These are phyloP conservation scores for Propsilocerus akamusi DNA, from an alignment of 1,140 invertebrate species.

Conservation along the genomic window DNA sequence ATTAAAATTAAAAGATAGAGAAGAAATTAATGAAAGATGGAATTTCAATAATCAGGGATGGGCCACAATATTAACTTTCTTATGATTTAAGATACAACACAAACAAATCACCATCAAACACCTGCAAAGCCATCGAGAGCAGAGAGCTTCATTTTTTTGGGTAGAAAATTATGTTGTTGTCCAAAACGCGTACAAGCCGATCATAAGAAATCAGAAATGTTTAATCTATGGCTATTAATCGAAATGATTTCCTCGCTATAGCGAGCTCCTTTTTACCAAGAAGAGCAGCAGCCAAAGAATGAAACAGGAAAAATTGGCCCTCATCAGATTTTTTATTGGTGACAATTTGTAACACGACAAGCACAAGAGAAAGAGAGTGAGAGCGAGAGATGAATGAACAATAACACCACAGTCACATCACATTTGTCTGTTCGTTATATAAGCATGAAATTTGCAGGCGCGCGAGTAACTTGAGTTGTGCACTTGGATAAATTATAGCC, in stretches of 20 bases:
- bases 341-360: slow-evolving; percentile 2
- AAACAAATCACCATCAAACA: too few species aligned
- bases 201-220: neutral
- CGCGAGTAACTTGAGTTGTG: too few species aligned
- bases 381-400: neutral
- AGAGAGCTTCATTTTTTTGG: too few species aligned
- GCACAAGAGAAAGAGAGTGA: too few species aligned
- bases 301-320: neutral
- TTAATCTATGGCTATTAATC: neutral
- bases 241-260: neutral
- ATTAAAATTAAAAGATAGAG: neutral
- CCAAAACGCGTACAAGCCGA: too few species aligned
- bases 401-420: neutral
- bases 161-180: neutral
- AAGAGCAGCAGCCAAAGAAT: neutral
- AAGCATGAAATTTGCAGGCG: neutral
- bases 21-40: too few species aligned
- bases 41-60: too few species aligned
- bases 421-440: too few species aligned
- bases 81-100: too few species aligned
- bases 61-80: too few species aligned
- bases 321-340: slow-evolving; percentile 1
- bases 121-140: too few species aligned
- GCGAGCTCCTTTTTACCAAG: neutral
- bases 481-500: too few species aligned